A percentile compares a stretch with the other conserved stretches of the same genome.
phyloP scores from a whole-genome alignment of 2,797 vertebrate genomes.

The Glyptemys insculpta region DNA sequence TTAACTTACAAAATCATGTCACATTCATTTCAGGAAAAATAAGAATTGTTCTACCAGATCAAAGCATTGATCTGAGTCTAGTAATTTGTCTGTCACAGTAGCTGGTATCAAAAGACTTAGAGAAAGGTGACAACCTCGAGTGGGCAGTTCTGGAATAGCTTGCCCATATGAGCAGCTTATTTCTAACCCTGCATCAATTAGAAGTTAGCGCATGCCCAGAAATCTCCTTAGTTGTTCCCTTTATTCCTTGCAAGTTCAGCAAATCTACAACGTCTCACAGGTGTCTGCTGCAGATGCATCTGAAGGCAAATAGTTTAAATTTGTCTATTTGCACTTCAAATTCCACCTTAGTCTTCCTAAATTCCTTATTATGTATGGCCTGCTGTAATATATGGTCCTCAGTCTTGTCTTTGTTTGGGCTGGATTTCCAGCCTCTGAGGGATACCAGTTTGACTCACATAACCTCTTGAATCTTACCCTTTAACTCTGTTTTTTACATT shows the following conservation, averaged over 20 bases:
- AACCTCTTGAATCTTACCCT: slow-evolving; percentile 18
- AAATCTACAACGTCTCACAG: neutral
- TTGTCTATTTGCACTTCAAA: neutral
- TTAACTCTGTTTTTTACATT: neutral
- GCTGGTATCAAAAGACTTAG: neutral
- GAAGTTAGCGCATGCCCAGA: neutral
- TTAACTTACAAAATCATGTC: neutral
- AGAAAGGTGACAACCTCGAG: neutral
- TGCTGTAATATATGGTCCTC: neutral
- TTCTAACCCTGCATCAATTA: neutral
- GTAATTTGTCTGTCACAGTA: neutral
- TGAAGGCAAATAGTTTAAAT: neutral
- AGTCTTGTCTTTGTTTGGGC: neutral
- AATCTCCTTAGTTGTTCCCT: neutral
- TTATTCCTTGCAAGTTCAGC: neutral
- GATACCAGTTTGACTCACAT: slow-evolving; percentile 6
- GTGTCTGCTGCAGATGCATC: neutral
- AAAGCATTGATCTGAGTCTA: neutral
- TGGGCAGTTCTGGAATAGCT: neutral
- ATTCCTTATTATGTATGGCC: neutral
- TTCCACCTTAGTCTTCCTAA: neutral
- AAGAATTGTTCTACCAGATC: neutral
- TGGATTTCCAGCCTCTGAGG: slow-evolving; percentile 27
- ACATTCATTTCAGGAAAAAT: neutral
- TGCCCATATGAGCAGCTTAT: neutral